phyloP scores from a whole-genome alignment of 2,113 vertebrate species.

The Neodon shergylaensis region DNA sequence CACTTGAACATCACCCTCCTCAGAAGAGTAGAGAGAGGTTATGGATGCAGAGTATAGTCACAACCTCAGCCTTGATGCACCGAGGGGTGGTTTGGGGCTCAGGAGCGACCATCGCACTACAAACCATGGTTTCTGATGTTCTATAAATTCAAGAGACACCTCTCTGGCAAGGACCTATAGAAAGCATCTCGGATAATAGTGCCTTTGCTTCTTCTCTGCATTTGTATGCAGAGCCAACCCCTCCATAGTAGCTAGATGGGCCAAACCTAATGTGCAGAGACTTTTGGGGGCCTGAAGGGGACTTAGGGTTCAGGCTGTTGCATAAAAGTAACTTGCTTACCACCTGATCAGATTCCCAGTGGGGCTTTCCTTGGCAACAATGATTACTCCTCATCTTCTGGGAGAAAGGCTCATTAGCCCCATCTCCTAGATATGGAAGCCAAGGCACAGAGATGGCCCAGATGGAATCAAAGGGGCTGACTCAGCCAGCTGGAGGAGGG shows the following conservation, averaged over 20 bases:
- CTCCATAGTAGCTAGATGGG: neutral
- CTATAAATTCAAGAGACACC: neutral
- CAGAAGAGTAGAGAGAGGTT: neutral
- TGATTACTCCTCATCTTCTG: neutral
- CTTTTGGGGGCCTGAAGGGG: neutral
- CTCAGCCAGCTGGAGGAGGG: neutral
- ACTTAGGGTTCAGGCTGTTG: neutral
- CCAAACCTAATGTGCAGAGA: neutral
- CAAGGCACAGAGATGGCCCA: neutral
- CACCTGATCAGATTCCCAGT: fast-evolving
- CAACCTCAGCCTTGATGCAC: neutral
- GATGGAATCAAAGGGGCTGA: neutral
- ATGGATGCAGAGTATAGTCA: neutral
- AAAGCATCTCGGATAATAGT: neutral
- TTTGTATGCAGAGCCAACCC: neutral
- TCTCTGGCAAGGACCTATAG: neutral
- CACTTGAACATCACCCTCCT: neutral
- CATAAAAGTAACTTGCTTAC: neutral
- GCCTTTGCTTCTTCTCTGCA: neutral
- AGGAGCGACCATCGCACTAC: neutral
- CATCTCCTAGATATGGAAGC: neutral
- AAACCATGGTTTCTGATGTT: neutral
- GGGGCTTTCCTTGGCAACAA: neutral
- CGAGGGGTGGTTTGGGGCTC: neutral
- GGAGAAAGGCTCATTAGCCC: fast-evolving